Evolutionary conservation across 2,113 vertebrate species (phyloP).

Genomic region (Grallaria varia): DNA sequence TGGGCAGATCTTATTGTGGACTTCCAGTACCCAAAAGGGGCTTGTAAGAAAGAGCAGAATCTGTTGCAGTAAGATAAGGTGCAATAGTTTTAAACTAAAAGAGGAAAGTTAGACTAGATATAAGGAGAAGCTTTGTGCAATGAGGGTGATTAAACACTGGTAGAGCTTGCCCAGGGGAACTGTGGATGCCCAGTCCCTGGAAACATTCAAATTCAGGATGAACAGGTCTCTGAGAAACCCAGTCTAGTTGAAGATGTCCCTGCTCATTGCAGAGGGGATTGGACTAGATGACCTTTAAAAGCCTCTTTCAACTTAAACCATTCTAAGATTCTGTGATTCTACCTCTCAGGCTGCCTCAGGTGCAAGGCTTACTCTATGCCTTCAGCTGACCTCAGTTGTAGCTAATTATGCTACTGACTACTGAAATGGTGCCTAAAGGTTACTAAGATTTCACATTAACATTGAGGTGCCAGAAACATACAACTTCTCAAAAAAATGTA

Average conservation of each 20-base stretch:
- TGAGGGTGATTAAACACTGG: background rate
- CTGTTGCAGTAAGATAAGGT: background rate
- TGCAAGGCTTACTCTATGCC: background rate
- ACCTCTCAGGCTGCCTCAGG: background rate
- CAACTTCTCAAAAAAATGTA: background rate
- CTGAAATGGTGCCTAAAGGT: background rate
- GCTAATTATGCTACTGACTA: background rate
- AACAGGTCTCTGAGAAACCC: background rate
- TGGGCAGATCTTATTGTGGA: background rate
- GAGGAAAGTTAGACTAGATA: background rate
- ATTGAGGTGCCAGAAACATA: background rate
- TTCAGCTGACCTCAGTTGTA: background rate
- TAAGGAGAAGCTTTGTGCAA: background rate
- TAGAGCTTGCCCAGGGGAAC: background rate
- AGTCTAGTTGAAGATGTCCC: background rate
- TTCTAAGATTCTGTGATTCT: background rate
- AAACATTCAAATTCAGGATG: background rate
- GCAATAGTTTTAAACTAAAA: background rate
- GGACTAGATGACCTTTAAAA: background rate
- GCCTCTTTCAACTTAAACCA: background rate
- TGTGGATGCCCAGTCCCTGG: background rate
- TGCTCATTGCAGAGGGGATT: background rate
- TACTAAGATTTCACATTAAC: background rate
- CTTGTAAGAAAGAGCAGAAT: background rate
- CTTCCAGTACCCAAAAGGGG: background rate